Evolutionary conservation across 2,888 invertebrate species (phyloP).

Genomic region (Morpho deidamia): DNA sequence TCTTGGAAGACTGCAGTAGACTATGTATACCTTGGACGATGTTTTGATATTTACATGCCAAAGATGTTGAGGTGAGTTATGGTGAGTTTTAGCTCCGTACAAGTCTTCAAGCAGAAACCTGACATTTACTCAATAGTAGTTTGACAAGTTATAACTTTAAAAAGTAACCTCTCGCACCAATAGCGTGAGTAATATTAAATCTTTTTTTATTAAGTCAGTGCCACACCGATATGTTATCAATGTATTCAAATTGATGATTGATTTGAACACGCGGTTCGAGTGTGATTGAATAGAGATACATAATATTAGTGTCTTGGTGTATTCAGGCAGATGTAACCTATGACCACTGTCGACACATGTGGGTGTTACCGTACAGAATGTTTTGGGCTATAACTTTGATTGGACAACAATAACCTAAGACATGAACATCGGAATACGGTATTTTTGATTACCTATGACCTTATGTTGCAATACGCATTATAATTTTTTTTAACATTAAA

Average conservation of each 20-base stretch:
- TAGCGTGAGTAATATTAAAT: slow-evolving; percentile 26
- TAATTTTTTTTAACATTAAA: no score
- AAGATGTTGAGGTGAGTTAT: no score
- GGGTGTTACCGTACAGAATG: slow-evolving; percentile 41
- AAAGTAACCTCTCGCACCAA: slow-evolving; percentile 11
- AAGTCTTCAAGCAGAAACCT: no score
- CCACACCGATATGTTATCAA: slow-evolving; percentile 41
- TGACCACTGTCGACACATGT: slow-evolving; percentile 48
- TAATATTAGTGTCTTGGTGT: slow-evolving; percentile 65
- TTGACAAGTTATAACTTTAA: slow-evolving; percentile 1
- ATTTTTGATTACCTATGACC: no score
- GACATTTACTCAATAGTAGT: no score
- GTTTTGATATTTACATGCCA: no score
- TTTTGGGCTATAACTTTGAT: slow-evolving; percentile 23
- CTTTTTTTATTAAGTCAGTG: slow-evolving; percentile 44
- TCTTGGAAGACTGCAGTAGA: no score
- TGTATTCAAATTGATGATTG: slow-evolving; percentile 77
- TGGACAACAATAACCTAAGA: slow-evolving; percentile 18
- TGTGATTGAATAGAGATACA: slow-evolving; percentile 76
- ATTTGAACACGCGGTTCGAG: slow-evolving; percentile 45
- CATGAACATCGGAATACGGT: background rate
- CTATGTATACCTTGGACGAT: no score
- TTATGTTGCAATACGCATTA: no score
- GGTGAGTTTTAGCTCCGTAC: no score
- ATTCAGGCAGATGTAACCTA: slow-evolving; percentile 54